Evolutionary conservation across 2,797 vertebrate species (phyloP).

Genomic region (Aphelocoma californica): DNA sequence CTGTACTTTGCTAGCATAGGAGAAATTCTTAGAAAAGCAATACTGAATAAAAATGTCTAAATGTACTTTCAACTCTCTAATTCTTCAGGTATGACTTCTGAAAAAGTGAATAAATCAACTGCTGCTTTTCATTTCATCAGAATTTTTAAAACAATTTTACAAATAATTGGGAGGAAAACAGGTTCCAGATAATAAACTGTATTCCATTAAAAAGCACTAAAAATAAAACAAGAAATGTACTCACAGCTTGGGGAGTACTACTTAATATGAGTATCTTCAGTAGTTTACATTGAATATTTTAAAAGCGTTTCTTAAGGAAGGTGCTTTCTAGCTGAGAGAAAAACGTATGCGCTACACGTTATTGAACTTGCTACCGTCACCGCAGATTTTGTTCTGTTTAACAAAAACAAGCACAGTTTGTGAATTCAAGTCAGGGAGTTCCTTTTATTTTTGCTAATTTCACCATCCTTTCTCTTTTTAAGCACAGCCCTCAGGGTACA

Average conservation of each 20-base stretch:
- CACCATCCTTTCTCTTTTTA: conserved; percentile 72
- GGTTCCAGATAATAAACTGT: not conserved
- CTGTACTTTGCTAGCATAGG: conserved; percentile 1
- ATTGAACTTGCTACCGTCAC: conserved; percentile 70
- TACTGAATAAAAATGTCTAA: not conserved
- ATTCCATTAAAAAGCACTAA: not conserved
- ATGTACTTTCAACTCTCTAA: not conserved
- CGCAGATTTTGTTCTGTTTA: conserved; percentile 76
- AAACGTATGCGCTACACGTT: conserved; percentile 69
- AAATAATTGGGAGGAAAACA: conserved; percentile 13
- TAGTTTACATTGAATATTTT: conserved; percentile 58
- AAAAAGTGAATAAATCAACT: not conserved
- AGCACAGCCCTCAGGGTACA: conserved; percentile 71
- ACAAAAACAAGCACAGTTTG: conserved; percentile 78
- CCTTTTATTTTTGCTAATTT: conserved; percentile 78
- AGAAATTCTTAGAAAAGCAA: not conserved
- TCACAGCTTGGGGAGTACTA: conserved; percentile 37
- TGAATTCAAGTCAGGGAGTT: conserved; percentile 75
- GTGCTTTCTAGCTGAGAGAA: conserved; percentile 63
- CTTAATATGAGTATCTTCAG: conserved; percentile 57
- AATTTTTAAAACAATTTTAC: conserved; percentile 3
- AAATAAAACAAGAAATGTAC: conserved; percentile 45
- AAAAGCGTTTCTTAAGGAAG: conserved; percentile 59
- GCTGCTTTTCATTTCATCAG: not conserved
- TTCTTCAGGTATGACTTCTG: not conserved